Evolutionary conservation across 2,113 vertebrate species (phyloP).

Genomic region (Haemorhous mexicanus): DNA sequence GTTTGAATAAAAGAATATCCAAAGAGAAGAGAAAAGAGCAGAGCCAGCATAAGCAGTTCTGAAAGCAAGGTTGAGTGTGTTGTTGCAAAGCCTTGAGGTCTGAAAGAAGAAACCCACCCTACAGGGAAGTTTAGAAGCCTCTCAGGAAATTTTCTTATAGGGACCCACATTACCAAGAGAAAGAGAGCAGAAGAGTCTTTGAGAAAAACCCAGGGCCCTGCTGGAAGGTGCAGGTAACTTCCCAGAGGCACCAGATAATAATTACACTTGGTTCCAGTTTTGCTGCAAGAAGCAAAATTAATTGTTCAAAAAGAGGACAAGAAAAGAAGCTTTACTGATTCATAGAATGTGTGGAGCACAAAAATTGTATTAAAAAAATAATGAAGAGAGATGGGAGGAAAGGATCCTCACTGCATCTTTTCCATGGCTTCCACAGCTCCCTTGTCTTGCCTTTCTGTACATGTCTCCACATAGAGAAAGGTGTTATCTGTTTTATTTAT

Average conservation of each 20-base stretch:
- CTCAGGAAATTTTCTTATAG: neutral
- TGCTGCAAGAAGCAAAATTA: neutral
- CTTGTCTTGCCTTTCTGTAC: neutral
- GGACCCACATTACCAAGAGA: neutral
- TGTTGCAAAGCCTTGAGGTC: neutral
- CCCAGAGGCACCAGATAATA: neutral
- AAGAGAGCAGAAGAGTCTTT: neutral
- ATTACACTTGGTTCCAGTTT: neutral
- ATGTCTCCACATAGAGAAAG: neutral
- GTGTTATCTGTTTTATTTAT: neutral
- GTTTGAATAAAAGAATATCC: constrained; percentile 41
- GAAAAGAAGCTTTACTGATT: neutral
- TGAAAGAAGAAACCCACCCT: neutral
- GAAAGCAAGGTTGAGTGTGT: neutral
- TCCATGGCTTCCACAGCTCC: neutral
- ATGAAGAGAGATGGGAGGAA: neutral
- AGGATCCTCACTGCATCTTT: neutral
- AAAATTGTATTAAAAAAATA: neutral
- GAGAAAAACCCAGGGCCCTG: neutral
- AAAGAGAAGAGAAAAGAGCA: constrained; percentile 21
- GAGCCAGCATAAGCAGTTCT: neutral
- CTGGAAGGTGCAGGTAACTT: neutral
- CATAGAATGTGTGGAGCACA: neutral
- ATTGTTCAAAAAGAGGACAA: neutral
- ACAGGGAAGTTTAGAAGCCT: neutral